These are phyloP conservation scores for Eremophila alpestris DNA, from an alignment of 2,797 vertebrate genomes.

Conservation along the genomic window DNA sequence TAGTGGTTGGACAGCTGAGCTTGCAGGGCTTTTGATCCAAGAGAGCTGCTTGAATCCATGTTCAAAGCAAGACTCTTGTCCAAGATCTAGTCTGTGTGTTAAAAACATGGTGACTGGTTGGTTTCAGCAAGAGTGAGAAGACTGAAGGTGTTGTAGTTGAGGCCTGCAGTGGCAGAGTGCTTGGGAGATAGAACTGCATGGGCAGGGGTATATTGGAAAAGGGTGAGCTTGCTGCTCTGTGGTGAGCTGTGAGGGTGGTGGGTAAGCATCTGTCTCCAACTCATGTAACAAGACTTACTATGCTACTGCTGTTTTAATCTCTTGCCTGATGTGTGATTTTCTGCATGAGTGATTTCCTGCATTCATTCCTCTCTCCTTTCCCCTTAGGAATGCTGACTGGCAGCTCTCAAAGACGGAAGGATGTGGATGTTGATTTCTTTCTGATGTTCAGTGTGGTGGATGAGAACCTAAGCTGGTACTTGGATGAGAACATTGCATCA, in stretches of 20 bases:
- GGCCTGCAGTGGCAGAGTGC: neutral
- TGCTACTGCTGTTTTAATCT: neutral
- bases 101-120: neutral
- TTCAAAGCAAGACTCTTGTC: neutral
- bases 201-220: neutral
- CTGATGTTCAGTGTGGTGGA: conserved; percentile 83
- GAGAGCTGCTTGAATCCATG: neutral
- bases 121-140: neutral
- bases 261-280: neutral
- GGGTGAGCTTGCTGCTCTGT: neutral
- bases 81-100: neutral
- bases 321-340: neutral
- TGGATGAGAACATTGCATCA: conserved; percentile 75
- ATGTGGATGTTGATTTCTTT: conserved; percentile 77
- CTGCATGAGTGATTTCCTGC: neutral
- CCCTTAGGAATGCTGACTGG: conserved; percentile 64
- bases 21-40: neutral
- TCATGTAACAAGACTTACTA: neutral
- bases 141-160: neutral
- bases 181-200: neutral
- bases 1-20: neutral
- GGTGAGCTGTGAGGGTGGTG: neutral
- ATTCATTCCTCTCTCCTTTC: neutral
- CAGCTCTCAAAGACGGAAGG: conserved; percentile 49
- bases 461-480: conserved; percentile 84